Evolutionary conservation across 2,888 invertebrate genomes (phyloP).

Genomic region (Desoria tigrina): DNA sequence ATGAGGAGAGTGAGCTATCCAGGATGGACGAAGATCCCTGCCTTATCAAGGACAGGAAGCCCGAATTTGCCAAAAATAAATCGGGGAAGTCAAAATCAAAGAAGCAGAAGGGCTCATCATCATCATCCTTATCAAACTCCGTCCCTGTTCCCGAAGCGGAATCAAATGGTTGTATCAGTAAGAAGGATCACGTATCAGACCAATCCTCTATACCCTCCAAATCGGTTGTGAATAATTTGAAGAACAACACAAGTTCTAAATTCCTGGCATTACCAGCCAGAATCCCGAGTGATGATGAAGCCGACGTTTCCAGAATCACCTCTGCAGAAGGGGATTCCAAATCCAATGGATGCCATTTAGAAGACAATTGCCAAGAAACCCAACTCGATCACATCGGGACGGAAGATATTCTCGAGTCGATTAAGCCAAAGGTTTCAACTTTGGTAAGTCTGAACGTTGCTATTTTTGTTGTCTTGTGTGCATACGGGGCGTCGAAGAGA

Average conservation of each 20-base stretch:
- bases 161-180: background rate
- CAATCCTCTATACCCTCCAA: background rate
- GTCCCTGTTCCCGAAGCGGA: background rate
- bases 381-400: background rate
- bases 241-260: constrained; percentile 22
- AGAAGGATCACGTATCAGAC: background rate
- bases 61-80: constrained; percentile 41
- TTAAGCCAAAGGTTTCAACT: background rate
- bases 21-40: constrained; percentile 47
- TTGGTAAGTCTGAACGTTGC: background rate
- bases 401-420: background rate
- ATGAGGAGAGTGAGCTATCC: constrained; percentile 33
- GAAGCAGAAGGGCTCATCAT: constrained; percentile 14
- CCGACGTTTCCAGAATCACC: constrained; percentile 21
- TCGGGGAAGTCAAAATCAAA: constrained; percentile 23
- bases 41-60: constrained; percentile 47
- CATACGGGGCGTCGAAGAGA: constrained; percentile 5
- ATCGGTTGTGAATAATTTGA: background rate
- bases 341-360: background rate
- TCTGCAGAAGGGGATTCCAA: constrained; percentile 18
- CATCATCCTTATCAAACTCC: background rate
- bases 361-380: background rate
- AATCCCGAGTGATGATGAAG: constrained; percentile 45
- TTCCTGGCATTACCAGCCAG: constrained; percentile 42
- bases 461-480: too few relatives aligned